Evolutionary conservation across 1,140 invertebrate genomes (phyloP), one percentile per base, ranked within the genome.

Genomic region (Drosophila arizonae): DNA sequence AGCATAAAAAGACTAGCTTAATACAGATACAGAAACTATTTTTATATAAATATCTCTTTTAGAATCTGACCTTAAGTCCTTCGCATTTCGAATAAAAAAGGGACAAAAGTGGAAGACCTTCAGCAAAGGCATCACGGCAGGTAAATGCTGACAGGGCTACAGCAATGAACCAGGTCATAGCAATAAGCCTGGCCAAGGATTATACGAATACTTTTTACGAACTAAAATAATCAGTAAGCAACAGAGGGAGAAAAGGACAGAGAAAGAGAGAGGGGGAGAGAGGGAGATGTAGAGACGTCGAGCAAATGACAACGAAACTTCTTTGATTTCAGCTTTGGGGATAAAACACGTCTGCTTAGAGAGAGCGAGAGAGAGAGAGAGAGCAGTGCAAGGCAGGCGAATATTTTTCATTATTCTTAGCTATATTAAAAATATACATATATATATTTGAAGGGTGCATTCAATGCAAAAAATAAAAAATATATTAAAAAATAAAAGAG

Each of bases 351-450:
- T 26, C 30, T 28, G 30, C 21, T 56, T 43, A 48, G 21, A 24
- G 21, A 24, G 21, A 24, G 21, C 21, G 21, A 24, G 21, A 24
- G 21, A 24, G 21, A 24, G 21, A 24, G 21, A 24, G 28, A 30
- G 56, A 33, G 30, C 28, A 15, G 9, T 63, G 51, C 48, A 30
- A 28, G 39, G 8, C 50, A 36, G 66, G 48, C 39, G 28, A 6
- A 39, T 63, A 63, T 62, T 55, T 70, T 63, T 54, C 67, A 62
- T 70, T 63, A 56, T 63, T 55, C 30, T 56, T 56, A 55, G n/a
- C 51, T 48, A 63, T 62, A 70, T 63, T 61, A 36, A 54, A 60
- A 39, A 26, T 50, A 13, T 50, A 11, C 24, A 30, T 30, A 30
- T 6, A 51, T 51, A 30, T 69, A 65, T 58, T 17, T 60, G 60